Evolutionary conservation across 2,797 vertebrate species (phyloP), one percentile per base, ranked within the genome.

Genomic region (Lepus oiostolus): DNA sequence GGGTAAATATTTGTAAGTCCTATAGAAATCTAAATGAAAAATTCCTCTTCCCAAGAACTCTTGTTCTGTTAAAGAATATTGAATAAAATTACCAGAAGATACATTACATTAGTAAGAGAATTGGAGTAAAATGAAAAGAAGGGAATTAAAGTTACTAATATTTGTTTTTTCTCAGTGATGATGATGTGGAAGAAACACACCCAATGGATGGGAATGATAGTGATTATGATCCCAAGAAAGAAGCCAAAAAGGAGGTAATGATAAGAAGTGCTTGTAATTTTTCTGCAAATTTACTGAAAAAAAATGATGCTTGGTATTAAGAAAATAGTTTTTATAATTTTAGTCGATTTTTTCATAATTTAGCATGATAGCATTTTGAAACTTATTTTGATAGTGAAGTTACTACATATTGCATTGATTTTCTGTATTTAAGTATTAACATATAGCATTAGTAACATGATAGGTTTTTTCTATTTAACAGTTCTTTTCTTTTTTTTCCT

Each of bases 171-270:
- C 22, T 85, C 96, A 99, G 99, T 96, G 99, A 99, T 80, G 99
- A 99, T 98, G 99, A 99, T 1, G 98, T 99, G 97, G 99, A 99
- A 98, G 99, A 99, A 88, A 97, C 99, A 96, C 99, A 99, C 97
- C 99, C 99, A 54, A 98, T 99, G 80, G 99, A 99, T 97, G 98
- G 99, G 87, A 98, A 99, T 17, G 99, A 99, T 98, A 99, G 99
- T 87, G 99, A 99, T 98, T 99, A 99, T 95, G 99, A 99, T 97
- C 99, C 99, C 75, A 99, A 99, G 98, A 99, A 99, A 98, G 99
- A 99, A 97, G 95, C 99, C 47, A 99, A 99, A 98, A 99, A 99
- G 98, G 99, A 99, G 99, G 99, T 99, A 98, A 98, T 91, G 72
- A 96, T 81, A 90, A 96, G 93, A 86, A 91, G 91, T 95, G 75